Base-by-base conservation (phyloP, 2,797 vertebrate species). In the Dryobates pubescens region DNA sequence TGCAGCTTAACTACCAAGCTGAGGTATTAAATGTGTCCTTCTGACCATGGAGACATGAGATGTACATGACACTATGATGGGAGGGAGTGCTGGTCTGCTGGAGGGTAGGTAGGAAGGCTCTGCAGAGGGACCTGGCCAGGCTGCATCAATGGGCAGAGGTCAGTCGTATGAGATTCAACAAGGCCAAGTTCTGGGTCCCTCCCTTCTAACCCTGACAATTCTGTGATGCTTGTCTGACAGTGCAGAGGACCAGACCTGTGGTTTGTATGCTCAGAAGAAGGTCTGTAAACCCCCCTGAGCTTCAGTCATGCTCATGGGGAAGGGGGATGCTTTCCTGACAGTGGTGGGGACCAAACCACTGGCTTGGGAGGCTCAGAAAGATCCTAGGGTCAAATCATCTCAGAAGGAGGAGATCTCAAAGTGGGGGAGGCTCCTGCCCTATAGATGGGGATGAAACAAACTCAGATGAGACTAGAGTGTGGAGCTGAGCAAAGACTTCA, bases 361-460 rank as follows among this genome's bases (percentile, higher is more conserved):
- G 9, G 36, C 71, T 45, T 78, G 47, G 56, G 32, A 86, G 16
- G 17, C 30, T 53, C 47, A 20, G 78, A 57, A 80, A 72, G 34
- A 72, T 86, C 43, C n/a, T 67, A n/a, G 62, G 15, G 70, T 67
- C 26, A 56, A 24, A 17, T 51, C 54, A 5, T 15, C 4, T 4
- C 47, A 13, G 69, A 32, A 75, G 49, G 13, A 82, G 45, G 32
- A 65, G 51, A 67, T 82, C 29, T 65, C 58, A 62, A n/a, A 29
- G 24, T 0, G 1, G 11, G 13, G 16, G 20, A 20, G 3, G 4
- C 29, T 78, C 5, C 47, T 63, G 8, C 24, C 62, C 17, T 10
- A 1, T 8, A 41, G 38, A 8, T 34, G 63, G 34, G 23, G 17
- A 26, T 23, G 13, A 17, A 9, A 2, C 13, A 13, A 62, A 45